Evolutionary conservation across 2,888 invertebrate species (phyloP).

Genomic region (Andrena flavipes): DNA sequence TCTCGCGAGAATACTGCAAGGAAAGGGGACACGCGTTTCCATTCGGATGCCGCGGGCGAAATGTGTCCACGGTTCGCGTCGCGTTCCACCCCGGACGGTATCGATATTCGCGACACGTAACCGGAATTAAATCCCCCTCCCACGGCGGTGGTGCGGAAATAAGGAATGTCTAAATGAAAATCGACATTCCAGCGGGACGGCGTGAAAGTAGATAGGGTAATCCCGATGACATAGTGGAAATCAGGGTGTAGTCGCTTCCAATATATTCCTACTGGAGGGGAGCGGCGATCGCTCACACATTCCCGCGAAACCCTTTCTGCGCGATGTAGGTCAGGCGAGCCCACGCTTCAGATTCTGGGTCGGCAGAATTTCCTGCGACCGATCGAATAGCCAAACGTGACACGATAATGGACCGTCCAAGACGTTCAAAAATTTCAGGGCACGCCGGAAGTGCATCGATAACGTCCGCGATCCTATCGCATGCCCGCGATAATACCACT

Average conservation of each 20-base stretch:
- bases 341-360: constrained; percentile 44
- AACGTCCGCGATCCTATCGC: constrained; percentile 15
- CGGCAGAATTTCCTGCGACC: constrained; percentile 63
- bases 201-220: constrained; percentile 65
- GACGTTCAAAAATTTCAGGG: constrained; percentile 41
- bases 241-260: constrained; percentile 61
- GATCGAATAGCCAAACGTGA: constrained; percentile 59
- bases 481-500: neutral
- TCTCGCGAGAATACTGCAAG: neutral
- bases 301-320: constrained; percentile 47
- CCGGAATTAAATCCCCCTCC: constrained; percentile 42
- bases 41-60: neutral
- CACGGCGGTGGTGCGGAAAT: constrained; percentile 25
- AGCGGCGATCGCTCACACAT: constrained; percentile 59
- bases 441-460: constrained; percentile 48
- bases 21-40: neutral
- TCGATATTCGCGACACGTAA: constrained; percentile 43
- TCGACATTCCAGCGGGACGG: constrained; percentile 55
- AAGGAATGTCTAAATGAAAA: constrained; percentile 67
- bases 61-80: constrained; percentile 10
- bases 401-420: constrained; percentile 64
- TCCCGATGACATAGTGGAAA: constrained; percentile 66
- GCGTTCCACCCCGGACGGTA: constrained; percentile 5
- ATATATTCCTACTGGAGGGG: constrained; percentile 55
- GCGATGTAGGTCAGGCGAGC: constrained; percentile 61